Base-by-base conservation (phyloP, 2,888 invertebrate genomes). In the Phyllotreta striolata region DNA sequence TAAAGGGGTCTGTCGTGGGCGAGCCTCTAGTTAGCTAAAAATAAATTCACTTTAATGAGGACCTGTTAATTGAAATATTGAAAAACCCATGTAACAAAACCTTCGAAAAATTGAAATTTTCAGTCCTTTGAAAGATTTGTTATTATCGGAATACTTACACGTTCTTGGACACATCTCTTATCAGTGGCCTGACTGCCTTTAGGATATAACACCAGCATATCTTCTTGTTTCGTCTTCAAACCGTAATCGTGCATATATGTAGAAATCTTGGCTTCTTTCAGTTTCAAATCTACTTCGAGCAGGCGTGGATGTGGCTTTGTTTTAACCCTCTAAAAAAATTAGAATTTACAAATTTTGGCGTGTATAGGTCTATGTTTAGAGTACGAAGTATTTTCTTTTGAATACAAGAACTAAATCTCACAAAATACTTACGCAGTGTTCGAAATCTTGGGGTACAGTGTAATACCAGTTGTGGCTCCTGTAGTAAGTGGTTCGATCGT, bases 381-480 rank as follows among this genome's bases (percentile, higher is more conserved):
- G 38, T 51, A 35, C 12, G 12, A 43, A 34, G 9, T 10, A 12
- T 34, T 24, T 46, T 8, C 6, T 37, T 35, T 37, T 64, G n/a
- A n/a, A n/a, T n/a, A n/a, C n/a, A n/a, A n/a, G n/a, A n/a, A n/a
- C n/a, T n/a, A n/a, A n/a, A n/a, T n/a, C n/a, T n/a, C n/a, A n/a
- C n/a, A n/a, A n/a, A n/a, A n/a, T n/a, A 74, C 76, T 73, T 74
- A 80, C 80, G 61, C 76, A 75, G 63, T 80, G 24, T 24, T 24
- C 78, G 64, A 76, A 80, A 66, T 79, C 73, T 70, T 79, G 77
- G 3, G 78, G 73, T 52, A 74, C 12, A 79, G 78, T 39, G 77
- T 74, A 63, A 72, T 73, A 49, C 70, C 64, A 52, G 9, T 52
- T 39, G 63, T 79, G 79, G 67, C 74, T 75, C 24, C 67, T 72